Evolutionary conservation across 2,797 vertebrate species (phyloP), one percentile per base, ranked within the genome.

Genomic region (Takifugu ocellatus): DNA sequence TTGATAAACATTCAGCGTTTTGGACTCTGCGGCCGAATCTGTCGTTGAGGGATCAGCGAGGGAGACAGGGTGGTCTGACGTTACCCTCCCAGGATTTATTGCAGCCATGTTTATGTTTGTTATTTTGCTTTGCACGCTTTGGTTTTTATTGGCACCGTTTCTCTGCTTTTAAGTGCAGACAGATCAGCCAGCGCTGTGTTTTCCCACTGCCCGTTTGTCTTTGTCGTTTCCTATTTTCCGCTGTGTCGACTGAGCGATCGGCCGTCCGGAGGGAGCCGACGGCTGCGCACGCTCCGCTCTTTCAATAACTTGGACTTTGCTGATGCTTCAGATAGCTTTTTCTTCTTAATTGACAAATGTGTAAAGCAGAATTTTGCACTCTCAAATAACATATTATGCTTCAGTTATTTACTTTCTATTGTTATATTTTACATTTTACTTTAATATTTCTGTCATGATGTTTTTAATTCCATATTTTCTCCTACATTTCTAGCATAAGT

Each of bases 1-100:
- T 81, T 72, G 75, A 80, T 57, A 85, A 83, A 77, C 70, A 68
- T 74, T 49, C 24, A 48, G 61, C 68, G 61, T 80, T 77, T 76
- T 72, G 79, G 79, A 83, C 71, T 69, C 9, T 17, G 43, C 16
- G 53, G 68, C 69, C 69, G 67, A 63, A 69, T 60, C 61, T 81
- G 63, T 78, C 75, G 74, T 75, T 66, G 71, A 63, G 54, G n/a
- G 56, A 56, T 50, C 56, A 51, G 47, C 55, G 68, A 63, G 66
- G 66, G 67, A n/a, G 64, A 46, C 36, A 21, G 27, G 6, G 42
- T 25, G 49, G 51, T 68, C 56, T 69, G 65, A 77, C 57, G 54
- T 61, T 21, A 43, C 66, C 50, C 56, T 49, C 53, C 51, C 53
- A 67, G 21, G 49, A 71, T 73, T 47, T 57, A 47, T 72, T 74